Conservation (phyloP, 2,113 vertebrate genomes). For the Coryphaenoides rupestris region DNA sequence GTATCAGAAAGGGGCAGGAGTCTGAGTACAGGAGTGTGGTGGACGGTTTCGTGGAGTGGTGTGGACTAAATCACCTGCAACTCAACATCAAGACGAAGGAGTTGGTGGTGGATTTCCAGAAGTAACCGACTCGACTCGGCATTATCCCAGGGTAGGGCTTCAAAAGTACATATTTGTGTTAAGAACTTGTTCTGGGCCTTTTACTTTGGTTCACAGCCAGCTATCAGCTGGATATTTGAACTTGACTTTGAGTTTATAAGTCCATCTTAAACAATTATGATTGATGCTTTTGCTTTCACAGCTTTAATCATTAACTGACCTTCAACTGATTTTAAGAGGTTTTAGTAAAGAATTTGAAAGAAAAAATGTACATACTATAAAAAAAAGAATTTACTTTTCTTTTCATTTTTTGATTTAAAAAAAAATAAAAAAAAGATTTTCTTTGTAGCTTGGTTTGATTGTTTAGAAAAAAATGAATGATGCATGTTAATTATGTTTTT, state of each 20-base stretch:
- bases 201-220: no score
- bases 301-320: slow-evolving; percentile 50
- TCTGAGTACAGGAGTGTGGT: no score
- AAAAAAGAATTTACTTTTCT: slow-evolving; percentile 64
- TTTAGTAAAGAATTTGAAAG: slow-evolving; percentile 56
- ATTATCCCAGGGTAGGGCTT: no score
- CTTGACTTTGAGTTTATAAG: slow-evolving; percentile 55
- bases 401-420: slow-evolving; percentile 53
- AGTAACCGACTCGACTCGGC: no score
- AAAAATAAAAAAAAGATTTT: slow-evolving; percentile 57
- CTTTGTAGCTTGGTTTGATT: slow-evolving; percentile 57
- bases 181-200: no score
- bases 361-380: slow-evolving; percentile 72
- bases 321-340: slow-evolving; percentile 35
- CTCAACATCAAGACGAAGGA: no score
- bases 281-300: slow-evolving; percentile 64
- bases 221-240: slow-evolving; percentile 60
- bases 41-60: no score
- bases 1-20: no score
- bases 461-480: slow-evolving; percentile 44
- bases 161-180: no score
- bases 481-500: slow-evolving; percentile 56
- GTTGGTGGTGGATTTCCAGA: no score
- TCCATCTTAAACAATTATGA: slow-evolving; percentile 48
- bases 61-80: no score